Evolutionary conservation across 2,888 invertebrate species (phyloP).

Genomic region (Anoncus sp.): DNA sequence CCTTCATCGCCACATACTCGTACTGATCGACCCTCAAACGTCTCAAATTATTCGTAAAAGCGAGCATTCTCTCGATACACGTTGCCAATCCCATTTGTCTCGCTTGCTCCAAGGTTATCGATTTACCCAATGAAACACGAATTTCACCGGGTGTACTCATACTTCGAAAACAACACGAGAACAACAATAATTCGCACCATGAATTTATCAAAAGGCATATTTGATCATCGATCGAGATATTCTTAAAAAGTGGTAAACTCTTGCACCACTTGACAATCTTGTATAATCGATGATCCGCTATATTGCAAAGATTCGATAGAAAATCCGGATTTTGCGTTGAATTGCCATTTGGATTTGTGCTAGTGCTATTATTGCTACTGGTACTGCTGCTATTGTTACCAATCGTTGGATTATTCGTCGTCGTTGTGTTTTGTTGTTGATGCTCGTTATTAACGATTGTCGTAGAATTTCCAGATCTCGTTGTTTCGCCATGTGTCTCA

Average conservation of each 20-base stretch:
- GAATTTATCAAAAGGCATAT: constrained; percentile 98
- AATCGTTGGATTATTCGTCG: constrained; percentile 56
- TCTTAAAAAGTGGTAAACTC: constrained; percentile 97
- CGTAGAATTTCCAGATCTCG: constrained; percentile 65
- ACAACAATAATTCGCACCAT: constrained; percentile 96
- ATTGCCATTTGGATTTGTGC: constrained; percentile 74
- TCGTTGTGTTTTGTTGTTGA: constrained; percentile 68
- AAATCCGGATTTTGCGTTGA: constrained; percentile 88
- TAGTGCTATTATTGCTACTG: no score
- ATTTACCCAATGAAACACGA: constrained; percentile 88
- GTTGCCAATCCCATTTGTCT: constrained; percentile 91
- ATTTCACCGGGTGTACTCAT: constrained; percentile 96
- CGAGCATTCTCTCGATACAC: constrained; percentile 97
- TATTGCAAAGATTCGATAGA: constrained; percentile 95
- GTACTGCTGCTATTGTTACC: constrained; percentile 67
- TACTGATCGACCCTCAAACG: constrained; percentile 96
- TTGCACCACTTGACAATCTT: constrained; percentile 99
- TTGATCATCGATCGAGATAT: constrained; percentile 99
- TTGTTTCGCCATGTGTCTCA: constrained; percentile 64
- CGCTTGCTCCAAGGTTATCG: constrained; percentile 88
- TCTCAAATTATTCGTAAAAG: constrained; percentile 96
- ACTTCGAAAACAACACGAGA: constrained; percentile 97
- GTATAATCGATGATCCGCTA: constrained; percentile 97
- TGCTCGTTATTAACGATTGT: constrained; percentile 65
- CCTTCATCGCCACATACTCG: constrained; percentile 99